phyloP scores from a whole-genome alignment of 2,113 vertebrate species.

The Pao palembangensis region DNA sequence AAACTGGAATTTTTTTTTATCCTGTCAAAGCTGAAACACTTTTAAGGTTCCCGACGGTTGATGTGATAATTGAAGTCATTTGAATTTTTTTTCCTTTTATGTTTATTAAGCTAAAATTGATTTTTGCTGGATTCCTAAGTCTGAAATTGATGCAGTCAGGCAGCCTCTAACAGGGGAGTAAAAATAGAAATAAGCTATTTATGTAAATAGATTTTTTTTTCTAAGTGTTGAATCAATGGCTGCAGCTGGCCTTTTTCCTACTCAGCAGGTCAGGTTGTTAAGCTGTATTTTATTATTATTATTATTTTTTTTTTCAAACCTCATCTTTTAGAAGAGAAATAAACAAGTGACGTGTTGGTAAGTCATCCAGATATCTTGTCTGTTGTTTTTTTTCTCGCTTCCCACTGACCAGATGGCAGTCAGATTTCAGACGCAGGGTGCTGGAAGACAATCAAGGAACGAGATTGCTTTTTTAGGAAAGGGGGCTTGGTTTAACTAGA shows the following conservation, averaged over 20 bases:
- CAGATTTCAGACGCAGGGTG: constrained; percentile 64
- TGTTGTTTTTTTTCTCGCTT: constrained; percentile 32
- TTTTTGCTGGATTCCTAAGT: background rate
- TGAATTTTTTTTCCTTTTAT: no score
- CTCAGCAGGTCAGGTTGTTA: background rate
- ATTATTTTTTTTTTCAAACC: constrained; percentile 15
- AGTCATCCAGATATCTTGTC: constrained; percentile 50
- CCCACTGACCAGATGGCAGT: constrained; percentile 67
- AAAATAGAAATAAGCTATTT: no score
- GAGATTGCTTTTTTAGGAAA: constrained; percentile 68
- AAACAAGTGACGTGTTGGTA: constrained; percentile 49
- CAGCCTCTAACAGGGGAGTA: no score
- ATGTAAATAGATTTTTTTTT: no score
- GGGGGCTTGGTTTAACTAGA: constrained; percentile 63
- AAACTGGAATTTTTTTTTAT: constrained; percentile 24
- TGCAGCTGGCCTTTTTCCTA: no score
- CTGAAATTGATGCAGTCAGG: no score
- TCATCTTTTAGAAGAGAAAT: constrained; percentile 24
- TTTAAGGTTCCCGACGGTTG: background rate
- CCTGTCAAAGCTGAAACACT: constrained; percentile 17
- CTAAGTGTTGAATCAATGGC: no score
- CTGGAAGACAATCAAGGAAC: constrained; percentile 70
- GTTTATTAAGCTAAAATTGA: no score
- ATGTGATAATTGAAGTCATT: no score
- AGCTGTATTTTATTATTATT: constrained; percentile 17